Base-by-base conservation (phyloP, 2,113 vertebrate species). In the Corapipo altera region DNA sequence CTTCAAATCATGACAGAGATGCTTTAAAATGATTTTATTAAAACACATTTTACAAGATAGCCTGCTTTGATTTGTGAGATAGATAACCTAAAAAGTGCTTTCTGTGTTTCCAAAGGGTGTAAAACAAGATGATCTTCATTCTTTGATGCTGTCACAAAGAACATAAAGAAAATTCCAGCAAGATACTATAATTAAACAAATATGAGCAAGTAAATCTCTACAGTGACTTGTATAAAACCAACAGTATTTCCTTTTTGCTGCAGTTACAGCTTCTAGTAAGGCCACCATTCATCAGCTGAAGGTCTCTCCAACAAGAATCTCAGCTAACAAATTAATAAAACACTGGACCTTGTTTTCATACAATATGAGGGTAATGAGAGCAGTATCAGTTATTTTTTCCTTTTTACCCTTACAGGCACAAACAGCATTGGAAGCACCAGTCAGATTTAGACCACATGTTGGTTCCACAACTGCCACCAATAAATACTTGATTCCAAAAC, bases 201-300 rank as follows among this genome's bases (percentile, higher is more conserved):
- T 44, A 93, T 5, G 19, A 93, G 77, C 82, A 95, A 86, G 44
- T 72, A 92, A 84, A 83, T 96, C 78, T 93, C 59, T 85, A 39
- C n/a, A 85, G 54, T 49, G 81, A 81, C 51, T 70, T 94, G n/a
- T 55, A 86, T 54, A 85, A 96, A 91, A 91, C 59, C 1, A 16
- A 49, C 52, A 88, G 24, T 74, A 78, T 95, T 97, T 97, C 79
- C 88, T 82, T 35, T 32, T 93, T 97, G 82, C 85, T 95, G 80
- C 89, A 95, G 78, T 85, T 96, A 92, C 84, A 82, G 32, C 58
- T 96, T 96, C 81, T 82, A 85, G 70, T 64, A 96, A 96, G 87
- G 89, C 69, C 76, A 92, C 57, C 82, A 59, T 82, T 93, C 83
- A 93, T 49, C 88, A 96, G 8, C 90, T 93, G 39, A 89, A 89